Conservation (phyloP, 2,113 vertebrate genomes). For the Serilophus lunatus region DNA sequence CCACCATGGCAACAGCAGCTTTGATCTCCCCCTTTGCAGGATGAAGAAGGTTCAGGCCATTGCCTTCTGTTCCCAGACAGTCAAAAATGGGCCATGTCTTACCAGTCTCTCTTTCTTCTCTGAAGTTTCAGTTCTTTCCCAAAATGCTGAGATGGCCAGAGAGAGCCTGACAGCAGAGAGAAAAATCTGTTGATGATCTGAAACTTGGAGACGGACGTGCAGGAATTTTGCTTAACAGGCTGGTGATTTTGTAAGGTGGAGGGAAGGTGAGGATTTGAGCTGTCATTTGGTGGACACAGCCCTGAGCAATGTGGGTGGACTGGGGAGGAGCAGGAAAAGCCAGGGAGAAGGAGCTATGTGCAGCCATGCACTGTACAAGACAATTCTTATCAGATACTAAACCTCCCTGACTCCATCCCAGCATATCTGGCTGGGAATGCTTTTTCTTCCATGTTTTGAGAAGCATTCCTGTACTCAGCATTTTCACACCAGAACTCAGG, state of each 20-base stretch:
- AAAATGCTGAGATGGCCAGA: not conserved
- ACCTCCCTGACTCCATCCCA: not conserved
- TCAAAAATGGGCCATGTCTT: not conserved
- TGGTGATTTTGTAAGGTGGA: not conserved
- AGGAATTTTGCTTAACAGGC: not conserved
- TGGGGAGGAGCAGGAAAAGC: not conserved
- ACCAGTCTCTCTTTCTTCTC: not conserved
- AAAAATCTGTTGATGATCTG: not conserved
- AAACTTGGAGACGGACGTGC: fast-evolving
- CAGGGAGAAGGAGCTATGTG: not conserved
- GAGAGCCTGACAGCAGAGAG: not conserved
- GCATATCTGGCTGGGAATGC: fast-evolving
- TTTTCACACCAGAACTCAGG: not conserved
- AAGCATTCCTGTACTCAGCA: not conserved
- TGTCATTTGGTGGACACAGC: not conserved
- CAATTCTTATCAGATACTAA: not conserved
- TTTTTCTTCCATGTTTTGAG: not conserved
- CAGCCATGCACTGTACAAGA: not conserved
- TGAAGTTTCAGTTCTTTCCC: not conserved
- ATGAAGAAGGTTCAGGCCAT: not conserved
- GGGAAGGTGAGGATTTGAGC: not conserved
- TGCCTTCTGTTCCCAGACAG: not conserved
- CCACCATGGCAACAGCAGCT: not conserved
- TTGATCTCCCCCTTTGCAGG: not conserved
- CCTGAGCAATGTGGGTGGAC: not conserved